phyloP scores from a whole-genome alignment of 2,113 vertebrate species.

The Athene cunicularia region DNA sequence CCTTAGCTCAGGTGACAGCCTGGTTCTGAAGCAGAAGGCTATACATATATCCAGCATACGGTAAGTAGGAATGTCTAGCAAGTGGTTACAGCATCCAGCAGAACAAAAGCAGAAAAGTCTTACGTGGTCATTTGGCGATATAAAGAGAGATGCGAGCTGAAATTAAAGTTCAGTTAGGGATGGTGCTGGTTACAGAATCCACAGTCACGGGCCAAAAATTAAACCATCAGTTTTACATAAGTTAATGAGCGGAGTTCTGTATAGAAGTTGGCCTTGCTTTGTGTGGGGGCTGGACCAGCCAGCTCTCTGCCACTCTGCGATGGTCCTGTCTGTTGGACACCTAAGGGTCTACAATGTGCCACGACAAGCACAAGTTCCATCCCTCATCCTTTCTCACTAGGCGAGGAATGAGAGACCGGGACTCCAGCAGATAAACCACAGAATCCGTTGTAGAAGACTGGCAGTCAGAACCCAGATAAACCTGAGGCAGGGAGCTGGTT shows the following conservation, averaged over 20 bases:
- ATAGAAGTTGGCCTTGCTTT: neutral
- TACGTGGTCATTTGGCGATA: neutral
- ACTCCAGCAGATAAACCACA: neutral
- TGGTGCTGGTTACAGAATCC: neutral
- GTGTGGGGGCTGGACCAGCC: neutral
- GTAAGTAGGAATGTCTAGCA: neutral
- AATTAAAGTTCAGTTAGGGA: neutral
- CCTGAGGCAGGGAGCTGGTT: neutral
- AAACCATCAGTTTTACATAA: too few species aligned
- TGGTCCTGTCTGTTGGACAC: neutral
- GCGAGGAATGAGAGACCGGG: neutral
- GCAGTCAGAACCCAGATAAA: neutral
- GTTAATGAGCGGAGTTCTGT: neutral
- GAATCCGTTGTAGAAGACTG: neutral
- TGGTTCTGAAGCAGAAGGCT: neutral
- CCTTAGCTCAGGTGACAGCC: neutral
- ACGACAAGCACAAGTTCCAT: neutral
- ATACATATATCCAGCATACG: neutral
- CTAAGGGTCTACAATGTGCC: neutral
- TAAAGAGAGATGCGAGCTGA: neutral
- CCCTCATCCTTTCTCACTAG: neutral
- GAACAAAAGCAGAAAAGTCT: neutral
- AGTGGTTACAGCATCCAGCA: neutral
- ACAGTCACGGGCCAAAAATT: neutral
- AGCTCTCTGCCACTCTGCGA: neutral